These are phyloP conservation scores for Coenonympha glycerion DNA, from an alignment of 2,888 invertebrate genomes.

Conservation along the genomic window DNA sequence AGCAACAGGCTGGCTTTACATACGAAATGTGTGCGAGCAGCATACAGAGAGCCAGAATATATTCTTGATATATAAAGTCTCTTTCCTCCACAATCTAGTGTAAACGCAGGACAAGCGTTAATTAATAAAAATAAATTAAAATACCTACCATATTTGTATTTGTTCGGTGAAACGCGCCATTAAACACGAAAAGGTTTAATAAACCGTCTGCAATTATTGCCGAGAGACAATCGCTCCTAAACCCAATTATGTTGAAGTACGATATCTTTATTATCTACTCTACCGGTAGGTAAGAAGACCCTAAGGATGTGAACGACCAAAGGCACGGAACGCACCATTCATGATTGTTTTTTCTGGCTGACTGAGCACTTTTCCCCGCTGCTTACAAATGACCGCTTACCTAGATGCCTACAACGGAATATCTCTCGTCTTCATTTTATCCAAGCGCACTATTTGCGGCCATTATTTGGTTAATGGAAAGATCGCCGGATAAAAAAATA, in stretches of 20 bases:
- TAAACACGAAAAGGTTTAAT: not conserved
- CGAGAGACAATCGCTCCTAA: not conserved
- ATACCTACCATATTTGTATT: not conserved
- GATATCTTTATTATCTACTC: slow-evolving; percentile 1
- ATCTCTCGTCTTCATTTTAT: slow-evolving; percentile 62
- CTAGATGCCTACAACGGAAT: slow-evolving; percentile 43
- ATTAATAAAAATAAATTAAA: not conserved
- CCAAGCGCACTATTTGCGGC: slow-evolving; percentile 53
- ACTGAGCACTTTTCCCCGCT: slow-evolving; percentile 65
- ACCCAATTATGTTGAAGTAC: slow-evolving; percentile 8
- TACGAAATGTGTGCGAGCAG: too few species aligned
- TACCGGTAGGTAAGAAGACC: too few species aligned
- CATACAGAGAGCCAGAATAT: too few species aligned
- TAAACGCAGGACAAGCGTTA: too few species aligned
- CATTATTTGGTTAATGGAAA: slow-evolving; percentile 69
- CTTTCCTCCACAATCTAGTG: too few species aligned
- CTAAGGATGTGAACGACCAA: slow-evolving; percentile 9
- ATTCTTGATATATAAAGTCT: too few species aligned
- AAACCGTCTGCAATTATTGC: not conserved
- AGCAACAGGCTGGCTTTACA: too few species aligned
- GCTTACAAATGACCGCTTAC: slow-evolving; percentile 70
- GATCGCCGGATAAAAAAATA: slow-evolving; percentile 53
- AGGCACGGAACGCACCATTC: slow-evolving; percentile 10
- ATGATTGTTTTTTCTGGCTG: slow-evolving; percentile 53
- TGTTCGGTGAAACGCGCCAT: not conserved